These are phyloP conservation scores for Tor tambroides DNA, from an alignment of 2,113 vertebrate genomes.

Conservation along the genomic window DNA sequence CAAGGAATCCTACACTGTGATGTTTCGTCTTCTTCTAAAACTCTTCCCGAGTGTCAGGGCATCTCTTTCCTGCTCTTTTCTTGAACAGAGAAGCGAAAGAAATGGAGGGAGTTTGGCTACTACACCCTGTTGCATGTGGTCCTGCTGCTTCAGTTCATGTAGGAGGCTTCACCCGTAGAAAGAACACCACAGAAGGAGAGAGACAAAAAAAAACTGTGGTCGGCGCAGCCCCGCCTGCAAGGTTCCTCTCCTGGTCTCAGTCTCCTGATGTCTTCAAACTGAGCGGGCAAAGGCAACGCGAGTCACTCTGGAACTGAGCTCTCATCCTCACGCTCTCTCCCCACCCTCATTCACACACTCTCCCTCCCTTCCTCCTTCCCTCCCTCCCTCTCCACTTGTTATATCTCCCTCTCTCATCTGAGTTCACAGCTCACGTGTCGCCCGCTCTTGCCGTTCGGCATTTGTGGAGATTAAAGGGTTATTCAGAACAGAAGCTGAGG, in stretches of 20 bases:
- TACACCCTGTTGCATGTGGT: slow-evolving; percentile 79
- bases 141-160: slow-evolving; percentile 50
- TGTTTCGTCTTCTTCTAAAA: slow-evolving; percentile 57
- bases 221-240: slow-evolving; percentile 36
- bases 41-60: slow-evolving; percentile 61
- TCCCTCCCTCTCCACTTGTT: slow-evolving; percentile 31
- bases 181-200: slow-evolving; percentile 44
- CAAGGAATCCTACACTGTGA: not conserved
- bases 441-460: slow-evolving; percentile 46
- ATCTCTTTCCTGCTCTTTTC: slow-evolving; percentile 39
- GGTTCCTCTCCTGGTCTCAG: slow-evolving; percentile 17
- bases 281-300: slow-evolving; percentile 65
- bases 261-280: slow-evolving; percentile 59
- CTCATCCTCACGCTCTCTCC: slow-evolving; percentile 50
- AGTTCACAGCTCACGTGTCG: slow-evolving; percentile 56
- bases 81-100: slow-evolving; percentile 14
- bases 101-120: slow-evolving; percentile 62
- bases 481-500: slow-evolving; percentile 45
- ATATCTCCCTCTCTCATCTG: slow-evolving; percentile 27
- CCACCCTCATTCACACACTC: slow-evolving; percentile 41
- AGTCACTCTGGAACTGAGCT: slow-evolving; percentile 69
- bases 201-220: slow-evolving; percentile 22
- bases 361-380: not conserved
- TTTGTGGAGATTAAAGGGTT: slow-evolving; percentile 43
- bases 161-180: slow-evolving; percentile 50